Base-by-base conservation (phyloP, 2,113 vertebrate genomes). In the Microtus pennsylvanicus region DNA sequence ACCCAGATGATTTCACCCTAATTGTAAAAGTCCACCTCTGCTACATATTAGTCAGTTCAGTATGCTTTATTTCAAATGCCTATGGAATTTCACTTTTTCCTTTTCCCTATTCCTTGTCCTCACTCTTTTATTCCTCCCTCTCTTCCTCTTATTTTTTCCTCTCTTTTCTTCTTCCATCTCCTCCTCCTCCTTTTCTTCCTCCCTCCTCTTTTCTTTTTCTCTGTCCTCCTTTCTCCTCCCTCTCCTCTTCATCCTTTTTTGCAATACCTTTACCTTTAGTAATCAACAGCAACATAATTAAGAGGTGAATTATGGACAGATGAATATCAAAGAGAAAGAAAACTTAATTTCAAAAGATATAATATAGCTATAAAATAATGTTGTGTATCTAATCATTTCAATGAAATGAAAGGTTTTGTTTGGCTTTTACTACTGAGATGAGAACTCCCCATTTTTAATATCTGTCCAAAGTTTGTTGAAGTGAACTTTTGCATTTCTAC, bases 401-500 rank as follows among this genome's bases (percentile, higher is more conserved):
- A 14, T 87, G 47, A 69, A 69, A 13, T 28, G 35, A 55, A 83
- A 50, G 82, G 6, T 58, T 93, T 35, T 4, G 63, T 91, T 95
- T 91, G 16, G 0, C 30, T 93, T 96, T 78, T 72, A 74, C 7
- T 24, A 55, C 78, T 95, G 92, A 82, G 2, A 45, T 81, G 6
- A 92, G 38, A 74, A 47, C 45, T 33, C 35, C 35, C 13, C 82
- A 47, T 0, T 86, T 91, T 90, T 94, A 81, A 83, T 90, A 76
- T 93, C 90, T 93, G 1, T 80, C 8, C 22, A 95, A 35, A 67
- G 7, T 89, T 42, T 95, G 2, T 12, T 89, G 30, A 96, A 83
- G 91, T 76, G 87, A 33, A 91, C 90, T 92, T 96, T 93, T 91
- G 21, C 88, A 86, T 95, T 89, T 93, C 65, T 93, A 30, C 1